Evolutionary conservation across 2,113 vertebrate genomes (phyloP).

Genomic region (Corythaeola cristata): DNA sequence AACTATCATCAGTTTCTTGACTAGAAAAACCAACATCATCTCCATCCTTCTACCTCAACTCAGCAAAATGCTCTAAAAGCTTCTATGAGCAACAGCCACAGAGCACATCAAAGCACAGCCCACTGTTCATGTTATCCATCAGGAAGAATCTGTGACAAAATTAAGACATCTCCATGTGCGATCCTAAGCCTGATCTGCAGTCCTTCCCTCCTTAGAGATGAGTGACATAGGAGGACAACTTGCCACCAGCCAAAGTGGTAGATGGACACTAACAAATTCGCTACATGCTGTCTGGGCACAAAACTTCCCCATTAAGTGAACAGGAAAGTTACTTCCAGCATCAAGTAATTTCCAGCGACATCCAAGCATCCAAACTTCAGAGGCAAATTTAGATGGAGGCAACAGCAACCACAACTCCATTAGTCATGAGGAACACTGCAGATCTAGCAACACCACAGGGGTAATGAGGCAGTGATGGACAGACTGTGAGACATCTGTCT

Average conservation of each 20-base stretch:
- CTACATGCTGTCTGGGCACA: neutral
- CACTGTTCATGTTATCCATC: neutral
- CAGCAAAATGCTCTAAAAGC: neutral
- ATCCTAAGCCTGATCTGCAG: neutral
- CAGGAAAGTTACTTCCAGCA: neutral
- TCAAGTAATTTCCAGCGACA: neutral
- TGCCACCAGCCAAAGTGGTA: neutral
- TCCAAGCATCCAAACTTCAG: neutral
- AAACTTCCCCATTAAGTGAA: neutral
- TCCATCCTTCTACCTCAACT: neutral
- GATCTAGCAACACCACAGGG: neutral
- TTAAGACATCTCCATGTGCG: fast-evolving
- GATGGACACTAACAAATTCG: neutral
- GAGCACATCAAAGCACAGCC: neutral
- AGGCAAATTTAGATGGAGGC: neutral
- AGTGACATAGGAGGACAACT: neutral
- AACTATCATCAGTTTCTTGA: neutral
- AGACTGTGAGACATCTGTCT: neutral
- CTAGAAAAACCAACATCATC: neutral
- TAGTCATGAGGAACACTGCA: neutral
- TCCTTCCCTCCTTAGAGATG: neutral
- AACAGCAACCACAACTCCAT: neutral
- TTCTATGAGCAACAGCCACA: neutral
- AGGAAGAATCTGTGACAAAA: neutral
- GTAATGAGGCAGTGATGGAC: neutral